phyloP scores from a whole-genome alignment of 2,797 vertebrate species.

The Alosa sapidissima region DNA sequence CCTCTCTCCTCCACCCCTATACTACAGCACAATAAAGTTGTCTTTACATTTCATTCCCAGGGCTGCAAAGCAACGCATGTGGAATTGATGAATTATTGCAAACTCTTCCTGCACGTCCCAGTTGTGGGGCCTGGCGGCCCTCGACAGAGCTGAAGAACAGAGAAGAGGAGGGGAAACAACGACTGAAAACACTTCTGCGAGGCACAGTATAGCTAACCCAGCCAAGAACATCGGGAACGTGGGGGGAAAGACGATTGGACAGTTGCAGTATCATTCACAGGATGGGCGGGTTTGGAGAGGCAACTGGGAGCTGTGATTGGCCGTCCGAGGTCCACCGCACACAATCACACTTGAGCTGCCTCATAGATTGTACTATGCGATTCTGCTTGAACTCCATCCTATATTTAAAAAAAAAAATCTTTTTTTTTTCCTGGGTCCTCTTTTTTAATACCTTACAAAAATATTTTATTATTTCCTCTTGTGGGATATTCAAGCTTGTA shows the following conservation, averaged over 20 bases:
- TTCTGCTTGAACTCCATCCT: conserved; percentile 57
- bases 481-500: conserved; percentile 71
- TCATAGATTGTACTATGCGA: conserved; percentile 91
- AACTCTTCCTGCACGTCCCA: not conserved
- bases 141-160: not conserved
- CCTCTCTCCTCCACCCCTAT: not conserved
- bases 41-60: conserved; percentile 6
- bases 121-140: not conserved
- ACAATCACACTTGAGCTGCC: conserved; percentile 64
- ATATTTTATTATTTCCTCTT: conserved; percentile 69
- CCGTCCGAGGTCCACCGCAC: conserved; percentile 54
- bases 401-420: conserved; percentile 28
- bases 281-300: not conserved
- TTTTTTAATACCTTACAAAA: conserved; percentile 80
- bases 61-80: not conserved
- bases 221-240: conserved; percentile 22
- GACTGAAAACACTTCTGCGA: not conserved
- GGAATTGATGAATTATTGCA: not conserved
- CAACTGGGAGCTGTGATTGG: conserved; percentile 19
- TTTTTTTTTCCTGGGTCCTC: conserved; percentile 54
- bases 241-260: conserved; percentile 40
- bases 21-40: not conserved
- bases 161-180: not conserved
- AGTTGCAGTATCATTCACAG: conserved; percentile 33
- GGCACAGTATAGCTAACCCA: not conserved